phyloP scores from a whole-genome alignment of 2,113 vertebrate genomes.

The Crotophaga sulcirostris region DNA sequence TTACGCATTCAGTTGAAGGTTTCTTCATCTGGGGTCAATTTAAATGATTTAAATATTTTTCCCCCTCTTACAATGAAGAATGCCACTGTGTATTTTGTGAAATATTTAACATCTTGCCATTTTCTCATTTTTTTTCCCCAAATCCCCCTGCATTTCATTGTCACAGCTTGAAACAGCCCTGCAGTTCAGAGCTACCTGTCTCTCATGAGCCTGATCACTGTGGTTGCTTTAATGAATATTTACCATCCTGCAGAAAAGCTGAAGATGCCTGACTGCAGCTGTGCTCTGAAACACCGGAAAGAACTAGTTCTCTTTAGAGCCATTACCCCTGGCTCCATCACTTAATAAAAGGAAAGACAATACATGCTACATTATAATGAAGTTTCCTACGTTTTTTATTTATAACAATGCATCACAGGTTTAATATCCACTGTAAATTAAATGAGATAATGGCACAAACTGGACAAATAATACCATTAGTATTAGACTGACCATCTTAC shows the following conservation, averaged over 20 bases:
- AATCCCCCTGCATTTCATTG: background rate
- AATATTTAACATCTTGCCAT: background rate
- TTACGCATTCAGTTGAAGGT: background rate
- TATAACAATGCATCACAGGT: background rate
- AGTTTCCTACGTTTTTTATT: conserved; percentile 41
- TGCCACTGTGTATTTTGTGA: background rate
- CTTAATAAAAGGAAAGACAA: conserved; percentile 38
- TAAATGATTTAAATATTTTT: background rate
- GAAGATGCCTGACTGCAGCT: conserved; percentile 14
- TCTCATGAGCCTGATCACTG: background rate
- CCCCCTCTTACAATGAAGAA: background rate
- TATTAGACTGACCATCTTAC: background rate
- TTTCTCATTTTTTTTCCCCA: background rate
- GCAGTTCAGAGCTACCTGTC: background rate
- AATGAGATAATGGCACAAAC: conserved; percentile 16
- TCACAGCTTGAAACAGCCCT: background rate
- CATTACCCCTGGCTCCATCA: background rate
- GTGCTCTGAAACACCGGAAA: conserved; percentile 4
- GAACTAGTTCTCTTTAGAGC: background rate
- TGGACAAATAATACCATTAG: background rate
- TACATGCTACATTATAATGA: background rate
- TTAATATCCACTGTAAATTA: conserved; percentile 51
- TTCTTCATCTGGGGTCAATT: background rate
- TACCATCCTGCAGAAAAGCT: conserved; percentile 21
- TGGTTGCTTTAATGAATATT: conserved; percentile 47